Evolutionary conservation across 2,113 vertebrate species (phyloP).

Genomic region (Cricetomys ansorgei): DNA sequence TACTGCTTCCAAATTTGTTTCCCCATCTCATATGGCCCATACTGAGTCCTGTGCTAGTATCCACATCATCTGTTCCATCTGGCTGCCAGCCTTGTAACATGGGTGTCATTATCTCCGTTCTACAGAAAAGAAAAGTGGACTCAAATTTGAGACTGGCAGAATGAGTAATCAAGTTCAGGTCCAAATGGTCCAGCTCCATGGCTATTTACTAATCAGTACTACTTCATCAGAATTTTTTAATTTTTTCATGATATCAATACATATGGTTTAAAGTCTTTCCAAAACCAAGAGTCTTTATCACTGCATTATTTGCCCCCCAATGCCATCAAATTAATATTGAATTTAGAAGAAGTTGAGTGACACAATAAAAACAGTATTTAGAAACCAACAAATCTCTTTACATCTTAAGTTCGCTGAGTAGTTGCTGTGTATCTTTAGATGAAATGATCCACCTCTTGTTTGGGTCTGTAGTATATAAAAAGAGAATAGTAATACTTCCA

Average conservation of each 20-base stretch:
- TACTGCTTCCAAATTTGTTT: not conserved
- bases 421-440: not conserved
- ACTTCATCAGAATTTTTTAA: not conserved
- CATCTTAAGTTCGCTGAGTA: not conserved
- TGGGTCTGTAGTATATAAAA: not conserved
- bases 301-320: not conserved
- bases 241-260: not conserved
- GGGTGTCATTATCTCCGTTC: not conserved
- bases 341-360: not conserved
- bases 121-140: not conserved
- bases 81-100: not conserved
- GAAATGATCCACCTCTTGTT: not conserved
- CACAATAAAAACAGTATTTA: not conserved
- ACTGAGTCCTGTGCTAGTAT: not conserved
- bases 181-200: not conserved
- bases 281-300: not conserved
- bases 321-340: not conserved
- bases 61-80: not conserved
- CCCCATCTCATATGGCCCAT: not conserved
- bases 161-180: not conserved
- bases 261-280: not conserved
- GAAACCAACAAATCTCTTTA: not conserved
- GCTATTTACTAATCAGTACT: not conserved
- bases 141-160: not conserved
- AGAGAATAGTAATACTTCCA: not conserved